A percentile compares a stretch with the other conserved stretches of the same genome.
These are phyloP conservation scores for Melipona beecheii DNA, from an alignment of 2,888 invertebrate species.

Conservation along the genomic window DNA sequence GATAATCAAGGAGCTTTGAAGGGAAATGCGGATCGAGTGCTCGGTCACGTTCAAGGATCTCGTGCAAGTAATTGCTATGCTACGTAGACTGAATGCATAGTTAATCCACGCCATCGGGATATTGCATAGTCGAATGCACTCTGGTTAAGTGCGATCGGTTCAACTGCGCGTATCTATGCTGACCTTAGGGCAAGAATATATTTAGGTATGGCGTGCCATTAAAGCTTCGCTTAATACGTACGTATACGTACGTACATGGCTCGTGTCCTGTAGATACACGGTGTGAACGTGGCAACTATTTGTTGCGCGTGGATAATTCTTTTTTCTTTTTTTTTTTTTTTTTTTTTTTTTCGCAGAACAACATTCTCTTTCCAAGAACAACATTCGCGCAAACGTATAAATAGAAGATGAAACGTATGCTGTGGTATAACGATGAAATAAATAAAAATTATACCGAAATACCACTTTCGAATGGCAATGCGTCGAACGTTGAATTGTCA, in stretches of 20 bases:
- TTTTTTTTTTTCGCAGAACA: too few relatives aligned
- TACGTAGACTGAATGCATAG: conserved; percentile 41
- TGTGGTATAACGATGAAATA: not conserved
- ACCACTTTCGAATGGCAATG: too few relatives aligned
- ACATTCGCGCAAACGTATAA: not conserved
- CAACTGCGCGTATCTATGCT: conserved; percentile 31
- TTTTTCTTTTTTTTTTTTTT: not conserved
- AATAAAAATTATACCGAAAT: too few relatives aligned
- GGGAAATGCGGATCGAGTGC: conserved; percentile 10
- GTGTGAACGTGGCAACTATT: conserved; percentile 26
- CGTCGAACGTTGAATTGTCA: too few relatives aligned
- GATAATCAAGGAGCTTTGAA: conserved; percentile 17
- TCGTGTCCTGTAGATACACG: conserved; percentile 5
- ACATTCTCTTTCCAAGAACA: not conserved
- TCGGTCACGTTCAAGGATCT: conserved; percentile 52
- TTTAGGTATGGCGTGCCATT: conserved; percentile 41
- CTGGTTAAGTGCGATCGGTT: conserved; percentile 50
- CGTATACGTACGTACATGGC: not conserved
- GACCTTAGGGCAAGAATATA: conserved; percentile 38
- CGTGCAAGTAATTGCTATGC: conserved; percentile 33
- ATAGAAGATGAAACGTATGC: not conserved
- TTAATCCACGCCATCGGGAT: conserved; percentile 17
- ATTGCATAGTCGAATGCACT: conserved; percentile 57
- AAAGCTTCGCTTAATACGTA: conserved; percentile 14
- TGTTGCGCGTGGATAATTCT: conserved; percentile 7